phyloP scores from a whole-genome alignment of 1,140 invertebrate species.

The Bombus fervidus region DNA sequence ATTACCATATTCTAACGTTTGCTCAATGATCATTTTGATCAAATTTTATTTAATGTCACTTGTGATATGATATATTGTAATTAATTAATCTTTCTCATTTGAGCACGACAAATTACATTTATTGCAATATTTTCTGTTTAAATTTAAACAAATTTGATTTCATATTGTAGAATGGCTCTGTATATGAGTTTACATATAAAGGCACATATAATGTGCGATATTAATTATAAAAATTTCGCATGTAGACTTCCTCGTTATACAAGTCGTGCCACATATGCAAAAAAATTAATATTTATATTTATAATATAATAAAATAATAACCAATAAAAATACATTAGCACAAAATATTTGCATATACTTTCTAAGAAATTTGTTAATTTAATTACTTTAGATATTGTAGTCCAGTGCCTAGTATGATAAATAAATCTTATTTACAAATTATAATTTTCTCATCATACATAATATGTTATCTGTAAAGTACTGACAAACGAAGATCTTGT shows the following conservation, averaged over 20 bases:
- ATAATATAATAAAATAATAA: not conserved
- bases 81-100: not conserved
- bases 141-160: constrained; percentile 4
- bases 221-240: constrained; percentile 1
- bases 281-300: not conserved
- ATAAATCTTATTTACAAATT: constrained; percentile 37
- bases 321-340: not conserved
- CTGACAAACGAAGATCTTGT: constrained; percentile 10
- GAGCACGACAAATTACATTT: constrained; percentile 7
- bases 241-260: not conserved
- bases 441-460: constrained; percentile 11
- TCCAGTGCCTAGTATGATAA: constrained; percentile 49
- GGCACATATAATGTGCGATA: not conserved
- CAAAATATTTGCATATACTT: not conserved
- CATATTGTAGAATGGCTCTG: not conserved
- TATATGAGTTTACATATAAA: not conserved
- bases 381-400: constrained; percentile 43
- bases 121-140: not conserved
- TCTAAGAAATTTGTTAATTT: not conserved
- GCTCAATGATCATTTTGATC: not conserved
- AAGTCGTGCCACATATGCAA: not conserved
- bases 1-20: not conserved
- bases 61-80: not conserved
- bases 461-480: not conserved
- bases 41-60: constrained; percentile 5